Percentiles rank a stretch among this genome's conserved stretches.
phyloP scores from a whole-genome alignment of 2,888 invertebrate species.

The Urechis unicinctus region DNA sequence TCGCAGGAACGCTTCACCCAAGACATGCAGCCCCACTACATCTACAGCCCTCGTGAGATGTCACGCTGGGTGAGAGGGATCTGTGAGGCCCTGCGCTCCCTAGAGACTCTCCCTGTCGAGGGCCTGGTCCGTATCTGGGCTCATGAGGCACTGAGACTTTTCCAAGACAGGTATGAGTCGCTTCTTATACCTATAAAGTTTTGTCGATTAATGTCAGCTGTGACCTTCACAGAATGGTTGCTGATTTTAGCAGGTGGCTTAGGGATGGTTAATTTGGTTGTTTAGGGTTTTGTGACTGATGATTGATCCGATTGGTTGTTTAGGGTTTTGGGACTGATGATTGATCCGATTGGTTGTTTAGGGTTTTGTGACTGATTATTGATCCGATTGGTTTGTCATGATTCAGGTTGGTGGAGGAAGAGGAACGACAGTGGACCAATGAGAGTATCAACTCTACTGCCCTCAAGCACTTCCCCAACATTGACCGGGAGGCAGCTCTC shows the following conservation, averaged over 20 bases:
- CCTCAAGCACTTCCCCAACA: slow-evolving; percentile 87
- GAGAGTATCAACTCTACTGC: slow-evolving; percentile 78
- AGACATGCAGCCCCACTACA: slow-evolving; percentile 99
- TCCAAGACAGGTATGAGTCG: slow-evolving; percentile 66
- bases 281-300: no score
- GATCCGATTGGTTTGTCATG: no score
- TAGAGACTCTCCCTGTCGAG: slow-evolving; percentile 85
- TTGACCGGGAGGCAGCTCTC: slow-evolving; percentile 78
- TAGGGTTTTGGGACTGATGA: no score
- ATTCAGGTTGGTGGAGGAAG: slow-evolving; percentile 77
- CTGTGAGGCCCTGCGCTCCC: slow-evolving; percentile 92
- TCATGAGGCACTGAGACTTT: slow-evolving; percentile 93
- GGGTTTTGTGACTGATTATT: background rate
- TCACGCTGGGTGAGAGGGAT: slow-evolving; percentile 99
- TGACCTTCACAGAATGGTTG: no score
- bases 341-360: no score
- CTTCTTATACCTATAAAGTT: no score
- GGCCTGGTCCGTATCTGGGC: slow-evolving; percentile 98
- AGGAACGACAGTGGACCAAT: slow-evolving; percentile 95
- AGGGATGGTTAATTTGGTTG: no score
- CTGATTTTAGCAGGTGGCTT: no score
- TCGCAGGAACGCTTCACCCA: slow-evolving; percentile 93
- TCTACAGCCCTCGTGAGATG: slow-evolving; percentile 96
- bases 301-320: no score
- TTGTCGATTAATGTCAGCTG: no score